These are phyloP conservation scores for Enhydra lutris DNA, from an alignment of 2,113 vertebrate genomes.

Conservation along the genomic window DNA sequence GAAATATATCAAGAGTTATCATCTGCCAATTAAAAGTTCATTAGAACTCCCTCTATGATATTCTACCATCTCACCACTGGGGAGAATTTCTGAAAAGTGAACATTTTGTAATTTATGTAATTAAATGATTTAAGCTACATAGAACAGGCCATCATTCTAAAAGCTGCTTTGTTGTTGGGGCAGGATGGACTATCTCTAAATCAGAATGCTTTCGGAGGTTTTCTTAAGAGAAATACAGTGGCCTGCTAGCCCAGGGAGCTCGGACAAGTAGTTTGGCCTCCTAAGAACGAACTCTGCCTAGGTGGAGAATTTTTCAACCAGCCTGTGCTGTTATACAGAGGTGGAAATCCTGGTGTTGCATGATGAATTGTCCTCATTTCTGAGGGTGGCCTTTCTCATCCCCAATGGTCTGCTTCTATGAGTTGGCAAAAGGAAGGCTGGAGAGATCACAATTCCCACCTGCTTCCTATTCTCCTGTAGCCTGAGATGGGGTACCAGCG, in stretches of 20 bases:
- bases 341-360: neutral
- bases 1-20: conserved; percentile 28
- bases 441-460: neutral
- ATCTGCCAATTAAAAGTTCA: conserved; percentile 39
- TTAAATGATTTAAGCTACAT: neutral
- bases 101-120: neutral
- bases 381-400: neutral
- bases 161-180: neutral
- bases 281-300: neutral
- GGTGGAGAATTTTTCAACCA: neutral
- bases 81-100: neutral
- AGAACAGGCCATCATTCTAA: neutral
- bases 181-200: neutral
- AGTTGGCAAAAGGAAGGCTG: neutral
- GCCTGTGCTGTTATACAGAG: neutral
- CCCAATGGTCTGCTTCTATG: neutral
- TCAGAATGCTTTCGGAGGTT: neutral
- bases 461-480: neutral
- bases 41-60: neutral
- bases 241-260: neutral
- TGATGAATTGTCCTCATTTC: neutral
- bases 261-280: neutral
- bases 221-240: conserved; percentile 39
- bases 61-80: neutral
- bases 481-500: neutral